Percentiles rank a stretch among this genome's conserved stretches.
Conservation (phyloP, 2,113 vertebrate genomes). For the Micromys minutus region DNA sequence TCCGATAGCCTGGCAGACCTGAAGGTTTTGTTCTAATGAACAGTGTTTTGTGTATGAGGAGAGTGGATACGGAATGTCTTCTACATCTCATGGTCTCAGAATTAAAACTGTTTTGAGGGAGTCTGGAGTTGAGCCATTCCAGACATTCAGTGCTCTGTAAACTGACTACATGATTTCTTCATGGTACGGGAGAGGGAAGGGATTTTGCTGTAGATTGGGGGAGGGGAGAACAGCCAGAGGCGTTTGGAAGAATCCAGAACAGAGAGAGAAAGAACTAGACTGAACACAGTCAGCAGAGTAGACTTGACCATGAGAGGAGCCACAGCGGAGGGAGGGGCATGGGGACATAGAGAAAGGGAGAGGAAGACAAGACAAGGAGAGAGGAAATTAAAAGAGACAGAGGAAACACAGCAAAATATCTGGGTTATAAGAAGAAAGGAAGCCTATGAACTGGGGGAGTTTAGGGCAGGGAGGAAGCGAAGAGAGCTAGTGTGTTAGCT, state of each 20-base stretch:
- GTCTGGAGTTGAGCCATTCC: constrained; percentile 1
- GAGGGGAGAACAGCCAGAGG: background rate
- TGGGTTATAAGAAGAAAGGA: background rate
- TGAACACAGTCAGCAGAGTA: background rate
- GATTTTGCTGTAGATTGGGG: background rate
- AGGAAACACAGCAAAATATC: background rate
- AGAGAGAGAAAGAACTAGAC: background rate
- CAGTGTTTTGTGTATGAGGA: background rate
- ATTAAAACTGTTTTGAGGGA: background rate
- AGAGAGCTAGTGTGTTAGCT: background rate
- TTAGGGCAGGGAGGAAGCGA: background rate
- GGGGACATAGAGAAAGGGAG: background rate
- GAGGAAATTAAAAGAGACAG: background rate
- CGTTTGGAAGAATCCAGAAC: background rate
- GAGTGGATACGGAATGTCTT: background rate
- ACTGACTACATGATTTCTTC: background rate
- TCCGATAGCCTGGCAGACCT: background rate
- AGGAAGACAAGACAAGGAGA: too few relatives aligned
- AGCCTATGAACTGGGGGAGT: background rate
- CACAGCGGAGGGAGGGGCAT: background rate
- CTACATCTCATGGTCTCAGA: constrained; percentile 5
- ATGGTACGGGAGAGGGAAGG: background rate
- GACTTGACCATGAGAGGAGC: background rate
- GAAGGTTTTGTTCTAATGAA: constrained; percentile 9
- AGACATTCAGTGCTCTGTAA: background rate